Base-by-base conservation (phyloP, 2,113 vertebrate genomes). In the Rynchops niger region DNA sequence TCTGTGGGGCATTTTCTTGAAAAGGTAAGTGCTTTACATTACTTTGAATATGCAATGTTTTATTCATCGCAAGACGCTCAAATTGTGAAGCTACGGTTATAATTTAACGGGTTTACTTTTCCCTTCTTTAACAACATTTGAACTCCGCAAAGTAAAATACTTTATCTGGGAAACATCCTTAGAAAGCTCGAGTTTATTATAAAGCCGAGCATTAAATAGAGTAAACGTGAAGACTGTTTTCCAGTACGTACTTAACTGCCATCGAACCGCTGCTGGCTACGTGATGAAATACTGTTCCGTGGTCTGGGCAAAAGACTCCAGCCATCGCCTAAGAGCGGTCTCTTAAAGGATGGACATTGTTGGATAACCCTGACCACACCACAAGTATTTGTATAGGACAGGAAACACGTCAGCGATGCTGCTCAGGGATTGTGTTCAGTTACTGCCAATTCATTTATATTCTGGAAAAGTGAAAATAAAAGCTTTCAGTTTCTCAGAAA, bases 1-100 rank as follows among this genome's bases (percentile, higher is more conserved):
- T 79, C 87, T 82, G 81, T 63, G 83, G 86, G 95, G 53, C 56
- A 9, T 61, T 90, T 72, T 43, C 58, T 43, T 71, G 47, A 73
- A 58, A 61, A 96, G 98, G 97, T 97, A 95, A 98, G 97, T 82
- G 53, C 55, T 91, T 91, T 91, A 52, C 77, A 53, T 95, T 92
- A 77, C 62, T 94, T 94, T 79, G 47, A 94, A 72, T 85, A 61
- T 79, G 12, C 49, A 87, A 78, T 76, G 71, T 73, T 91, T 90
- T 90, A 55, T 43, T 62, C 61, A 62, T 25, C 61, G 59, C 27
- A 32, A 65, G 76, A 88, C 30, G n/a, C 52, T 89, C 66, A 50
- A 85, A 65, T 5, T 36, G 61, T 26, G 22, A 72, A 67, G 53
- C 62, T 56, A 11, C 15, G 6, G 22, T n/a, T 76, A 16, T 29